Conservation (phyloP, 2,797 vertebrate genomes). For the Sebastes oblongus region DNA sequence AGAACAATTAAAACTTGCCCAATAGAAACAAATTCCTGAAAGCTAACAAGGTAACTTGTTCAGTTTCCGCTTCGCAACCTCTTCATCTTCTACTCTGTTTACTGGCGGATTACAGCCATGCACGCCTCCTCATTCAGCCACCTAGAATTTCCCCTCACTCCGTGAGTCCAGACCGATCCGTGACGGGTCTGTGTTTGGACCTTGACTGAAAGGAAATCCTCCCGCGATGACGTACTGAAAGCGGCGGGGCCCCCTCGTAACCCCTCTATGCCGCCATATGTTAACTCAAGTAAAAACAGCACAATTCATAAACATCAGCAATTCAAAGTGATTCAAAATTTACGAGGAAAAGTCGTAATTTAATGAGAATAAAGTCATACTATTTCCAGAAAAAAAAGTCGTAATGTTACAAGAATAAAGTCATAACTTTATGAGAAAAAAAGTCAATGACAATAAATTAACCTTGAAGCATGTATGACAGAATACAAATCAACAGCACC, state of each 20-base stretch:
- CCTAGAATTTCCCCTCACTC: too few relatives aligned
- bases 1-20: background rate
- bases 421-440: too few relatives aligned
- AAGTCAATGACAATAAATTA: background rate
- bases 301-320: background rate
- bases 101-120: background rate
- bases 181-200: too few relatives aligned
- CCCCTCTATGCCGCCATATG: too few relatives aligned
- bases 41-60: background rate
- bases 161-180: background rate
- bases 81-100: background rate
- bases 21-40: background rate
- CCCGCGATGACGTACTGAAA: too few relatives aligned
- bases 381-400: too few relatives aligned
- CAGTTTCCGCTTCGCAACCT: background rate
- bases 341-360: too few relatives aligned
- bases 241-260: too few relatives aligned
- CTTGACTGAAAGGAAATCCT: too few relatives aligned
- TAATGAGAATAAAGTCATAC: too few relatives aligned
- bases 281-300: background rate
- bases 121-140: too few relatives aligned
- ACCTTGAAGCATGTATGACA: background rate
- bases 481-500: background rate
- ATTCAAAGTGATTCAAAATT: background rate
- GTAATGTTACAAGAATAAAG: too few relatives aligned